Base-by-base conservation (phyloP, 2,888 invertebrate species). In the Dasypolia templi region DNA sequence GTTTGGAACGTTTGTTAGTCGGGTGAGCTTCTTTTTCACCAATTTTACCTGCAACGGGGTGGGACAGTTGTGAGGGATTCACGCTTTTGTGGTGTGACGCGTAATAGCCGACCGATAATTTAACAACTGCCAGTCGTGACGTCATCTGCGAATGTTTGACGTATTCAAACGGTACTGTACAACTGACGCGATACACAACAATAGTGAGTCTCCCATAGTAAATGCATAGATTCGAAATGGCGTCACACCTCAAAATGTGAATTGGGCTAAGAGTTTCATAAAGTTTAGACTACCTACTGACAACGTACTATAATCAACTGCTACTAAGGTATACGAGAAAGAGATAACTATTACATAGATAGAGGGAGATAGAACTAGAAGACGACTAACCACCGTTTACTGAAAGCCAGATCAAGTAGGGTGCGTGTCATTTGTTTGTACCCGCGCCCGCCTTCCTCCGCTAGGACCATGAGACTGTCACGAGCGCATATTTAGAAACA, bases 21-120 rank as follows among this genome's bases (percentile, higher is more conserved):
- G 92, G 84, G 26, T 90, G 56, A 19, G 77, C 87, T 85, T 89
- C 80, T 81, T 83, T 89, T 84, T 86, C 85, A 72, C 85, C 84
- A 26, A 82, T 79, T 78, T 89, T 92, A 95, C 94, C 94, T 94
- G 94, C 73, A 92, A 92, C 35, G 71, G 51, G 71, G 65, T 82
- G 78, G 82, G 70, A 73, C 64, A 62, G 75, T 76, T 71, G 77
- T 49, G 51, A 3, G 3, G n/a, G 39, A 26, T 61, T 64, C 59
- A 55, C 58, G 17, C 17, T 56, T 42, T 53, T 67, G 49, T 59
- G 55, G 35, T 70, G 61, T 49, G 46, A 59, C 17, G 14, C 53
- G 51, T 26, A 22, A 44, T 32, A 9, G n/a, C 72, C 63, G 32
- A 71, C 58, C 12, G 46, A 62, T 44, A 67, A 29, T 7, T 19